Conservation (phyloP, 2,888 invertebrate genomes). For the Heliconius aoede region DNA sequence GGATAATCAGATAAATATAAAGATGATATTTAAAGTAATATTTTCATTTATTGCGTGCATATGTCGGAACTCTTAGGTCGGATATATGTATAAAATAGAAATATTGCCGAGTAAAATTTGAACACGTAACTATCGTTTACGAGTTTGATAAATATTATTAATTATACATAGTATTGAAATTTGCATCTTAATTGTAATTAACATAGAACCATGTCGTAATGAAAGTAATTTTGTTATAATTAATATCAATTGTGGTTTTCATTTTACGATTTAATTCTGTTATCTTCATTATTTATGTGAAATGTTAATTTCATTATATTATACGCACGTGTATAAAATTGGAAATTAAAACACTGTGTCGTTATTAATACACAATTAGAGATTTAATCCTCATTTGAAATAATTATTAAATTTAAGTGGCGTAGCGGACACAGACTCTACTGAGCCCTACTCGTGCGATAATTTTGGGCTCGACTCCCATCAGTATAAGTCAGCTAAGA, state of each 20-base stretch:
- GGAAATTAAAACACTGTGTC: background rate
- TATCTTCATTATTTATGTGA: background rate
- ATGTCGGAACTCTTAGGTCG: too few relatives aligned
- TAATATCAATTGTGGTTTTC: constrained; percentile 5
- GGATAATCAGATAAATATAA: too few relatives aligned
- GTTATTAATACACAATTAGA: constrained; percentile 5
- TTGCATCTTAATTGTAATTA: background rate
- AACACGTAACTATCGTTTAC: background rate
- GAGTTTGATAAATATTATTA: background rate
- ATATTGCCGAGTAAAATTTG: background rate
- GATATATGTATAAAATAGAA: background rate
- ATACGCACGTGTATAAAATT: background rate
- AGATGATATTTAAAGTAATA: too few relatives aligned
- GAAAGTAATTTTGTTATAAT: constrained; percentile 16
- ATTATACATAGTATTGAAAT: constrained; percentile 1
- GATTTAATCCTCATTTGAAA: background rate
- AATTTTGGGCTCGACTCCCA: too few relatives aligned
- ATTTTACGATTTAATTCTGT: background rate
- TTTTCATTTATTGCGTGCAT: too few relatives aligned
- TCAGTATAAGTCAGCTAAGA: too few relatives aligned
- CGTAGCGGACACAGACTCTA: too few relatives aligned
- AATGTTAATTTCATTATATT: background rate
- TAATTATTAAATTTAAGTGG: too few relatives aligned
- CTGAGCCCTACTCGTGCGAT: too few relatives aligned
- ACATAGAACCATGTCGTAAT: constrained; percentile 1